Conservation (phyloP, 2,797 vertebrate species). For the Sphenopsis melanotis region DNA sequence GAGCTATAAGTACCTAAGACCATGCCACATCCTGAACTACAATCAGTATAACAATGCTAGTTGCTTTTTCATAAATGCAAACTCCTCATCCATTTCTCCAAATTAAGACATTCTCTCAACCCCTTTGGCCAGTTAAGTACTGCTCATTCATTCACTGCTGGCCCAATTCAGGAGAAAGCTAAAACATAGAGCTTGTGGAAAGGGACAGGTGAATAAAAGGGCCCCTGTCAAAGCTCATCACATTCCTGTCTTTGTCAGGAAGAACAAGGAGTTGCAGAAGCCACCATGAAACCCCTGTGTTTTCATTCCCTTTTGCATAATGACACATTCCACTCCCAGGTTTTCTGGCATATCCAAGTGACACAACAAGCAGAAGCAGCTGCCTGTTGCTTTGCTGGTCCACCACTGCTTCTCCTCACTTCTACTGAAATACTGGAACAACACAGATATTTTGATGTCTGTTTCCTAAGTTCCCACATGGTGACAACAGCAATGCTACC, state of each 20-base stretch:
- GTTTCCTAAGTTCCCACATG: background rate
- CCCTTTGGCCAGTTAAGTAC: background rate
- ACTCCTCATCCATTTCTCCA: background rate
- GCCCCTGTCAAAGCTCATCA: background rate
- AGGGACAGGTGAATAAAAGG: background rate
- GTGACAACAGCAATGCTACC: background rate
- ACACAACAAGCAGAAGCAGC: background rate
- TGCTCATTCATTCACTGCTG: background rate
- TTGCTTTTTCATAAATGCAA: background rate
- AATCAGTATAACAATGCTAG: background rate
- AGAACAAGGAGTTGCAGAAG: background rate
- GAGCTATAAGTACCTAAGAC: background rate
- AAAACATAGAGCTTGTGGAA: background rate
- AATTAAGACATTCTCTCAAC: background rate
- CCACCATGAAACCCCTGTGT: background rate
- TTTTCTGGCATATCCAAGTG: background rate
- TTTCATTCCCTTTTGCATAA: background rate
- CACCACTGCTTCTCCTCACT: background rate
- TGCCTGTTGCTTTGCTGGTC: background rate
- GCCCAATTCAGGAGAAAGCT: background rate
- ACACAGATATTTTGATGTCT: background rate
- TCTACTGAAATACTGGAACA: background rate
- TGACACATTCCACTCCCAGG: background rate
- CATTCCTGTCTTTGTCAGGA: background rate
- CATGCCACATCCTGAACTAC: fast-evolving